Conservation (phyloP, 2,888 invertebrate species). For the Linnaemya vulpina region DNA sequence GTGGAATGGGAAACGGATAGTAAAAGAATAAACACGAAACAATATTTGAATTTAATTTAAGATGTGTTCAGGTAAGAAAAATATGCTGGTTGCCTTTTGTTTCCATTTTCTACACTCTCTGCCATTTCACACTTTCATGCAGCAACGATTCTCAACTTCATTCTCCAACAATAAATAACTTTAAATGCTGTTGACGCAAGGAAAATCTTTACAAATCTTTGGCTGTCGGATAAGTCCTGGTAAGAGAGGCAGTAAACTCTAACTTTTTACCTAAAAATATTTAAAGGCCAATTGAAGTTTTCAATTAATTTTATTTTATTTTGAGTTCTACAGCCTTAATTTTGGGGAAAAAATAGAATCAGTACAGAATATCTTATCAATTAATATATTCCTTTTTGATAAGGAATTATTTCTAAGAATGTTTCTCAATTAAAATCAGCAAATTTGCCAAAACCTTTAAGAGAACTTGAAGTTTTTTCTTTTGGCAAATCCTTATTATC, state of each 20-base stretch:
- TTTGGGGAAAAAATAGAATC: too few relatives aligned
- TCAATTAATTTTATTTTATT: too few relatives aligned
- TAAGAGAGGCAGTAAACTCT: neutral
- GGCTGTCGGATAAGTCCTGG: neutral
- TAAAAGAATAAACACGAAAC: constrained; percentile 8
- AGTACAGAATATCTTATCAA: too few relatives aligned
- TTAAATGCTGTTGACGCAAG: constrained; percentile 14
- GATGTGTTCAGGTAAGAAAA: constrained; percentile 63
- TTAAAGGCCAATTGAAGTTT: too few relatives aligned
- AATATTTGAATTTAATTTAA: constrained; percentile 70
- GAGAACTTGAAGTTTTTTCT: too few relatives aligned
- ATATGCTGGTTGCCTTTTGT: constrained; percentile 7
- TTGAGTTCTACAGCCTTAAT: too few relatives aligned
- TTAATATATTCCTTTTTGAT: too few relatives aligned
- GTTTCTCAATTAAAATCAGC: too few relatives aligned
- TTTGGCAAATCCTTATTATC: neutral
- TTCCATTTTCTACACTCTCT: constrained; percentile 10
- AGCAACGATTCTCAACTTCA: constrained; percentile 13
- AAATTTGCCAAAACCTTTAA: too few relatives aligned
- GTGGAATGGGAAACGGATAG: constrained; percentile 1
- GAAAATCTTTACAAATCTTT: constrained; percentile 20
- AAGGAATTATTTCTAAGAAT: too few relatives aligned
- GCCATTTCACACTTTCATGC: constrained; percentile 33
- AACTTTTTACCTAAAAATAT: neutral
- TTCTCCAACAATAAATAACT: constrained; percentile 1